phyloP scores from a whole-genome alignment of 1,140 invertebrate species.

The Lepidurus arcticus region DNA sequence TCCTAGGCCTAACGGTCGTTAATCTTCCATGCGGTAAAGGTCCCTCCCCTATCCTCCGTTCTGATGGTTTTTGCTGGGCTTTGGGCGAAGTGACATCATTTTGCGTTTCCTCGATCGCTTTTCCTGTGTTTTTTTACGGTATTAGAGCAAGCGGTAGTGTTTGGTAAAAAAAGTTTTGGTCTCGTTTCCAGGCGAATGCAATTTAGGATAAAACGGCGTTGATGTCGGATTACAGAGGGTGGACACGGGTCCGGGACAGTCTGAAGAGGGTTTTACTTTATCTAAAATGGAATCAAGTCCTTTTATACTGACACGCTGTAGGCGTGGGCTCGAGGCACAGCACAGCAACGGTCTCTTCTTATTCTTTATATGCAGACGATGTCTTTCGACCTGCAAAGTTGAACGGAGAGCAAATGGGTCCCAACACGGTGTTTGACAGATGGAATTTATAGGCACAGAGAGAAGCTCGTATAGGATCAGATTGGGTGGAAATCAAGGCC shows the following conservation, averaged over 20 bases:
- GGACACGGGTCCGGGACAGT: not conserved
- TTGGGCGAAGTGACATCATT: not conserved
- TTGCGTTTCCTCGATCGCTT: not conserved
- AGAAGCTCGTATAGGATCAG: not conserved
- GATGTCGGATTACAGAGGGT: constrained; percentile 4
- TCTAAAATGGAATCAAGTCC: constrained; percentile 4
- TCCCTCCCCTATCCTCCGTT: too few species aligned
- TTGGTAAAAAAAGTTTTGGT: not conserved
- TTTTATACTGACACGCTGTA: not conserved
- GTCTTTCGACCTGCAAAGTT: not conserved
- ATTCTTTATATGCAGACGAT: not conserved
- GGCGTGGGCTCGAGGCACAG: not conserved
- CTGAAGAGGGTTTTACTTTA: not conserved
- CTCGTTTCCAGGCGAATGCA: not conserved
- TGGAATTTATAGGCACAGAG: not conserved
- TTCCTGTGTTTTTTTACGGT: not conserved
- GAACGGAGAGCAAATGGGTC: not conserved
- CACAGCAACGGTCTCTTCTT: not conserved
- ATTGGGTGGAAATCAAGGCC: constrained; percentile 2
- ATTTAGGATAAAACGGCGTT: not conserved
- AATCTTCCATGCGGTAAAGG: not conserved
- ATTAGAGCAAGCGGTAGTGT: not conserved
- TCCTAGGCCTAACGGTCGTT: constrained; percentile 13
- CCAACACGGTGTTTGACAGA: not conserved
- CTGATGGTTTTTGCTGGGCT: too few species aligned